Percentiles rank a stretch among this genome's conserved stretches.
phyloP scores from a whole-genome alignment of 2,888 invertebrate genomes.

The Agrenia bidenticulata region DNA sequence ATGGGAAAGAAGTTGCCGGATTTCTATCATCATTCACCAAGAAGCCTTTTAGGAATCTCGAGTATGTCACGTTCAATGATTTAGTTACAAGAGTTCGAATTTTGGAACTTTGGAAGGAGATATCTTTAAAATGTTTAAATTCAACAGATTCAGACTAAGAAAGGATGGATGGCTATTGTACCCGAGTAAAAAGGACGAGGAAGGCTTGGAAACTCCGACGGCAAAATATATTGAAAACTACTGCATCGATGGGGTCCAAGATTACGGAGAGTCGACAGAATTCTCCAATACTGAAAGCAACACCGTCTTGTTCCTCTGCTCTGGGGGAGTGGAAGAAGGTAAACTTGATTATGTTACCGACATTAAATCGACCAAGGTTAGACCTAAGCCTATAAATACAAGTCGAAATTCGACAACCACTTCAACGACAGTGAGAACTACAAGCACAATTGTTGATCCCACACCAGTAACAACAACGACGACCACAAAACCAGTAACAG shows the following conservation, averaged over 20 bases:
- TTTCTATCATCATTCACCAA: conserved; percentile 27
- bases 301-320: conserved; percentile 38
- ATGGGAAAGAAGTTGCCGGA: conserved; percentile 27
- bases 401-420: too few species aligned
- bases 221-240: conserved; percentile 31
- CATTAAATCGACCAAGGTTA: too few species aligned
- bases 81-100: too few species aligned
- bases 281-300: conserved; percentile 28
- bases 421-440: too few species aligned
- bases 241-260: conserved; percentile 38
- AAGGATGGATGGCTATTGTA: conserved; percentile 41
- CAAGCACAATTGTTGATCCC: too few species aligned
- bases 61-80: conserved; percentile 26
- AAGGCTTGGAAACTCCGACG: conserved; percentile 25
- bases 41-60: conserved; percentile 35
- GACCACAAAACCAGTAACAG: too few species aligned
- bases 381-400: too few species aligned
- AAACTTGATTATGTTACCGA: conserved; percentile 18
- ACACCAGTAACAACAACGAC: too few species aligned
- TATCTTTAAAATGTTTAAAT: background rate
- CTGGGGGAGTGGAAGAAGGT: conserved; percentile 39
- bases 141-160: conserved; percentile 34
- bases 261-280: conserved; percentile 30
- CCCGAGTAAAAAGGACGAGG: conserved; percentile 23
- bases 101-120: background rate